These are phyloP conservation scores for Clepsis dumicolana DNA, from an alignment of 2,888 invertebrate genomes.

Conservation along the genomic window DNA sequence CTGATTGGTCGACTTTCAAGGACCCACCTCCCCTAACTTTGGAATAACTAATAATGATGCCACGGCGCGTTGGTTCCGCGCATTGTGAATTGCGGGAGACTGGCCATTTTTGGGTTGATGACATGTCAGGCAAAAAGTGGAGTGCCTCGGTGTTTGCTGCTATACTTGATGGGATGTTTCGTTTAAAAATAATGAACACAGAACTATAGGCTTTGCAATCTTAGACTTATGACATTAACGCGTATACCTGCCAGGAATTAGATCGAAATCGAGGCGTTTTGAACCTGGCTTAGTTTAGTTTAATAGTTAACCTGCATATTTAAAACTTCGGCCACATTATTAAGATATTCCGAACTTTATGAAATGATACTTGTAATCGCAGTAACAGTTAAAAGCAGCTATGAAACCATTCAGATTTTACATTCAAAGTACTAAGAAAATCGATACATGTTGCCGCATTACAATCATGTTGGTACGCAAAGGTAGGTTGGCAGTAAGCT, in stretches of 20 bases:
- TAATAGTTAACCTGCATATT: no score
- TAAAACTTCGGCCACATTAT: no score
- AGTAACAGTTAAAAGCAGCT: background rate
- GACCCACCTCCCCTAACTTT: constrained; percentile 56
- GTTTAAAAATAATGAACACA: constrained; percentile 14
- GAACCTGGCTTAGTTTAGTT: background rate
- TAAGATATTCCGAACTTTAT: no score
- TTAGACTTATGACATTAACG: background rate
- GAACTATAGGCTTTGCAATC: background rate
- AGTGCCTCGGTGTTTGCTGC: background rate
- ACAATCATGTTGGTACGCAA: background rate
- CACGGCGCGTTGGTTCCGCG: constrained; percentile 11
- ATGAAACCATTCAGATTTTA: background rate
- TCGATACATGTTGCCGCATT: constrained; percentile 14
- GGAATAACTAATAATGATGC: constrained; percentile 43
- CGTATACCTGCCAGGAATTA: background rate
- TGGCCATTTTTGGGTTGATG: constrained; percentile 18
- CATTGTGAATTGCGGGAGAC: constrained; percentile 14
- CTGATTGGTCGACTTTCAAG: constrained; percentile 51
- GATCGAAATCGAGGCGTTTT: background rate
- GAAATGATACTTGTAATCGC: background rate
- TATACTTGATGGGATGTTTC: background rate
- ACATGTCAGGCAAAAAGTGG: constrained; percentile 11
- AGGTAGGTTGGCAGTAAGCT: constrained; percentile 44
- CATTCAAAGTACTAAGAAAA: background rate